Evolutionary conservation across 30 jellyfish, hydroid and myxozoan genomes (phyloP), one percentile per base, ranked within the genome.

Genomic region (Phacellophora camtschatica): DNA sequence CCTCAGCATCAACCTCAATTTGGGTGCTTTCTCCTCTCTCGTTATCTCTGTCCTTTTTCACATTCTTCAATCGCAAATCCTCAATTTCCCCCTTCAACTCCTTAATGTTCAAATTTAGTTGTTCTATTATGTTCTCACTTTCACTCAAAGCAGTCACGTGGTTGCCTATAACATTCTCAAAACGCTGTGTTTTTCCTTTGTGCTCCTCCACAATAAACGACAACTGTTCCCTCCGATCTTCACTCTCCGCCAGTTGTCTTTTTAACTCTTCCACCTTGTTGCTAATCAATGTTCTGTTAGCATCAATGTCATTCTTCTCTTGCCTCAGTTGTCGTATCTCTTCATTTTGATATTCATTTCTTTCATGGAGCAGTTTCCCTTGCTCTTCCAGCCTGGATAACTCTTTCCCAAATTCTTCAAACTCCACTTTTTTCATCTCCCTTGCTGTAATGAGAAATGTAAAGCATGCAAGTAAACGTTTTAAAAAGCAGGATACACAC

Each of bases 91-190:
- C 20, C 15, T 23, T 30, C 10, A 22, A 34, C 15, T 30, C 51
- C 3, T 19, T 16, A 20, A 62, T 62, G 29, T 77, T 66, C 50
- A 46, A 81, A 77, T 88, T 88, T 56, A 81, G 59, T 63, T 88
- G 91, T 19, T 88, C 95, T 12, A 88, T 88, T 13, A 88, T 39
- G 25, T 46, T 56, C 30, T 79, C 97, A 35, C 88, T 88, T 22
- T 79, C 97, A 5, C 51, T 78, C 15, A 88, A 57, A 0, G 83
- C 95, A 0, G 90, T 69, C 73, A 73, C 95, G 45, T 88, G 95
- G 45, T 88, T 90, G 12, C 71, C 62, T 31, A 71, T 35, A 4
- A 81, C 55, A 12, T 55, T 28, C 29, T 73, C 88, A 54, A 50
- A 80, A 33, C 78, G 73, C 42, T 49, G 76, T 9, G 81, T 63